These are phyloP conservation scores for Callitettix versicolor DNA, from an alignment of 1,140 invertebrate genomes.

Conservation along the genomic window DNA sequence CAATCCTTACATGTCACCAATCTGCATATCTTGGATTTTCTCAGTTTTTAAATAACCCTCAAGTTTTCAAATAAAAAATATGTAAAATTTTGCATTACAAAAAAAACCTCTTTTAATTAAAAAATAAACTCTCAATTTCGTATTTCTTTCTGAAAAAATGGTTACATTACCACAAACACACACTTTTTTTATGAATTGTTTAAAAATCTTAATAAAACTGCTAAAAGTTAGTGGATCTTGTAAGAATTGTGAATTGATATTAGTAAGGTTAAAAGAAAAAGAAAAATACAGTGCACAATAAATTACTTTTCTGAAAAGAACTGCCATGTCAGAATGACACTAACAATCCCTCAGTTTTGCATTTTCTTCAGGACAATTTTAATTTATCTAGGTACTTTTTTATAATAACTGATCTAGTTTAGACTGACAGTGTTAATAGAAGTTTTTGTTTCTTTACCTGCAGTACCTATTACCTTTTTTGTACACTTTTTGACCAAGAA, in stretches of 20 bases:
- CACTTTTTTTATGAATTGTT: not conserved
- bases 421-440: too few species aligned
- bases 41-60: not conserved
- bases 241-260: too few species aligned
- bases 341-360: too few species aligned
- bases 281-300: not conserved
- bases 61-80: too few species aligned
- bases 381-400: not conserved
- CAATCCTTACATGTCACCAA: not conserved
- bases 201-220: not conserved
- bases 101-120: not conserved
- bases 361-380: too few species aligned
- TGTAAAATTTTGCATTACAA: not conserved
- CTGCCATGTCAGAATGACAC: too few species aligned
- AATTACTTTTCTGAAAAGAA: too few species aligned
- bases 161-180: not conserved
- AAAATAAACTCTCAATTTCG: not conserved
- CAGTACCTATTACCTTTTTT: too few species aligned
- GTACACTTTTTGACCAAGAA: too few species aligned
- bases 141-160: not conserved
- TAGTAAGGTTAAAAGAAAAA: not conserved
- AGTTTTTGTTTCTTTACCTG: too few species aligned
- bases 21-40: not conserved
- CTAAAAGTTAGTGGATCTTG: not conserved
- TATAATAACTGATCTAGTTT: slow-evolving; percentile 2